phyloP scores from a whole-genome alignment of 2,113 vertebrate species.

The Crotalus viridis region DNA sequence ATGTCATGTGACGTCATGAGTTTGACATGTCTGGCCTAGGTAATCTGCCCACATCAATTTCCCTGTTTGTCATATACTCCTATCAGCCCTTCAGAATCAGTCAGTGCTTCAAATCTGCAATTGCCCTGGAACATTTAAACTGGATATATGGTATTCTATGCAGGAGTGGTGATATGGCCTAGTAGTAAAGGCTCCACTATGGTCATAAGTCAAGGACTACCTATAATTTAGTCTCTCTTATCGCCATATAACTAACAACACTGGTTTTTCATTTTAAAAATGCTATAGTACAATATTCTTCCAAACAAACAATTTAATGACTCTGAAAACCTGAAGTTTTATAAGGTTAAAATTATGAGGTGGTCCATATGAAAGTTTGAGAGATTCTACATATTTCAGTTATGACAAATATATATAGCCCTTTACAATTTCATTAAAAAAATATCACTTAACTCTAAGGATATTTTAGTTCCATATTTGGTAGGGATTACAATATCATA shows the following conservation, averaged over 20 bases:
- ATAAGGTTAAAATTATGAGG: not conserved
- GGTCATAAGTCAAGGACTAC: not conserved
- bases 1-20: too few species aligned
- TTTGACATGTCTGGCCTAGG: not conserved
- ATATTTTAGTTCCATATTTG: not conserved
- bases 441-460: not conserved
- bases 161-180: not conserved
- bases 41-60: not conserved
- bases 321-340: not conserved
- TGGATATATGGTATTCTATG: not conserved
- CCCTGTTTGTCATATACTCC: not conserved
- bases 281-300: not conserved
- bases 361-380: not conserved
- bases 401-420: not conserved
- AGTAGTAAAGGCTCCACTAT: not conserved
- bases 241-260: not conserved
- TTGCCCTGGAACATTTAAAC: conserved; percentile 51
- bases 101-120: conserved; percentile 45
- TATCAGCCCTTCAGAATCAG: conserved; percentile 24
- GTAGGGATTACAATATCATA: not conserved
- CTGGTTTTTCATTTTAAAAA: not conserved
- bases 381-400: not conserved
- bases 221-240: conserved; percentile 14
- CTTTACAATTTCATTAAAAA: not conserved
- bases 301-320: not conserved